Conservation (phyloP, 2,113 vertebrate species). For the Etheostoma spectabile region DNA sequence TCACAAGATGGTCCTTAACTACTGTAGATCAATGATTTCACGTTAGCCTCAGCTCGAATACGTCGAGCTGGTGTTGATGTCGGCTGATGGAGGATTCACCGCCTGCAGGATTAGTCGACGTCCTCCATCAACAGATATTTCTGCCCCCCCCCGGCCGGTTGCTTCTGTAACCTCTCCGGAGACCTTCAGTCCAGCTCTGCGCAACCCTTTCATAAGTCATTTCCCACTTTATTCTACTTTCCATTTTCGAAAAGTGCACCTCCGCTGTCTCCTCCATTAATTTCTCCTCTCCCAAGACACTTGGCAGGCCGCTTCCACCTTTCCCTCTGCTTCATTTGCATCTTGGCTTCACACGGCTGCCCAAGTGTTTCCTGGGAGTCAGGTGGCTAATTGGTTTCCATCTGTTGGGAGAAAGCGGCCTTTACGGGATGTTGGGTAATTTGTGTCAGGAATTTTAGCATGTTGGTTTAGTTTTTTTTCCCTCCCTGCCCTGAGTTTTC, state of each 20-base stretch:
- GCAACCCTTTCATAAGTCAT: slow-evolving; percentile 40
- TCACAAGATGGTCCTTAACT: slow-evolving; percentile 50
- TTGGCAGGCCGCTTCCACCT: slow-evolving; percentile 55
- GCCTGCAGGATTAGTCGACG: slow-evolving; percentile 8
- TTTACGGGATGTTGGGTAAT: slow-evolving; percentile 60
- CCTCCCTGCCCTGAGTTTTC: background rate
- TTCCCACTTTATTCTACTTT: slow-evolving; percentile 53
- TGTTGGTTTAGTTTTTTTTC: slow-evolving; percentile 39
- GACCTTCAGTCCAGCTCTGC: background rate
- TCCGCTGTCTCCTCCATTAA: slow-evolving; percentile 59
- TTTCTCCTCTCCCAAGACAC: slow-evolving; percentile 61
- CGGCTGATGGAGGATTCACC: slow-evolving; percentile 26
- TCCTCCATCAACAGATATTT: slow-evolving; percentile 18
- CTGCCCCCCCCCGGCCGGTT: background rate
- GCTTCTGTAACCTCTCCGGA: slow-evolving; percentile 26
- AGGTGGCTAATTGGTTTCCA: slow-evolving; percentile 81
- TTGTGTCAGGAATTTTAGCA: slow-evolving; percentile 62
- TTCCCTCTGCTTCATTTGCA: slow-evolving; percentile 71
- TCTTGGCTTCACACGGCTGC: slow-evolving; percentile 68
- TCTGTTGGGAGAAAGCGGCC: slow-evolving; percentile 73
- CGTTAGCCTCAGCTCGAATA: slow-evolving; percentile 22
- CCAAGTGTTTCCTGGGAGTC: slow-evolving; percentile 76
- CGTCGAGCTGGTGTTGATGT: slow-evolving; percentile 12
- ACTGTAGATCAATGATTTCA: slow-evolving; percentile 36
- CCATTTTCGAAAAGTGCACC: slow-evolving; percentile 39